Conservation (phyloP, 2,797 vertebrate genomes). For the Propithecus deckenii region DNA sequence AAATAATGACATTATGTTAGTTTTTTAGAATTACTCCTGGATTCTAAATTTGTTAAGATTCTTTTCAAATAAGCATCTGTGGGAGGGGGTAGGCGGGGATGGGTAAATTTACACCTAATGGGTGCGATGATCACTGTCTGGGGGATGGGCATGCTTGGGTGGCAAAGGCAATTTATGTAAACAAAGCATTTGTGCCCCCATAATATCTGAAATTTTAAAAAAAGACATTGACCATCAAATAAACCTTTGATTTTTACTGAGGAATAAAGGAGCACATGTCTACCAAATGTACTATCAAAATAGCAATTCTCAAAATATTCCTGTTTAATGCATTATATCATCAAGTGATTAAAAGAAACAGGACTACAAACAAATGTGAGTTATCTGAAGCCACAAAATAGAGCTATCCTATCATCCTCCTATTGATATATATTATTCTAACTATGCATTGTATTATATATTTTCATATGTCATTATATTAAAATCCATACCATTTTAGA, state of each 20-base stretch:
- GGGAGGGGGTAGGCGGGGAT: no score
- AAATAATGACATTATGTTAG: not conserved
- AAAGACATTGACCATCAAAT: constrained; percentile 79
- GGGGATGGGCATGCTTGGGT: no score
- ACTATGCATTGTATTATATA: not conserved
- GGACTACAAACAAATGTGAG: not conserved
- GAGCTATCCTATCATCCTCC: not conserved
- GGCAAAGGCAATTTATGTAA: no score
- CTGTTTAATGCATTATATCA: not conserved
- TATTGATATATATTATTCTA: not conserved
- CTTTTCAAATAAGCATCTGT: constrained; percentile 82
- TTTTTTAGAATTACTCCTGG: constrained; percentile 91
- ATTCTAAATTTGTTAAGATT: constrained; percentile 92
- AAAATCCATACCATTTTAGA: not conserved
- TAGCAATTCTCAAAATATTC: not conserved
- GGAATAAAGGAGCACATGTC: not conserved
- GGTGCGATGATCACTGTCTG: no score
- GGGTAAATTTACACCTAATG: no score
- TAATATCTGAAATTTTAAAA: constrained; percentile 81
- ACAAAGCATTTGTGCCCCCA: no score
- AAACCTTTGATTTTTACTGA: constrained; percentile 58
- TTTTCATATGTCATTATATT: not conserved
- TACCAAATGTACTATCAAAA: constrained; percentile 7
- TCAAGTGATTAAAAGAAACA: not conserved
- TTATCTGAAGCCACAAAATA: constrained; percentile 16